These are phyloP conservation scores for Eupithecia dodoneata DNA, from an alignment of 2,888 invertebrate species.

Conservation along the genomic window DNA sequence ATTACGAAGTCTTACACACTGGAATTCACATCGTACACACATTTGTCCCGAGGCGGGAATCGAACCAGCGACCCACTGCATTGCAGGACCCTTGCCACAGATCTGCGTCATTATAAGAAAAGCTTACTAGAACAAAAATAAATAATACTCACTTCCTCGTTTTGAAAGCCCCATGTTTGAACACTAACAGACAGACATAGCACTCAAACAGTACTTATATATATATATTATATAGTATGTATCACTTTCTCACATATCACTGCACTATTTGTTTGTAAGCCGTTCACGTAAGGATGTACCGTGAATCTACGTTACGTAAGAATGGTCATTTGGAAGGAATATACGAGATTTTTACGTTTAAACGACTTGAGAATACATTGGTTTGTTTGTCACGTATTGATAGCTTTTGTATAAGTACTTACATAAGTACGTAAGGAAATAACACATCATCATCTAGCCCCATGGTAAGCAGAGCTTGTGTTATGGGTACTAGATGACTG, in stretches of 20 bases:
- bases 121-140: background rate
- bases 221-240: background rate
- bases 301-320: conserved; percentile 29
- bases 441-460: too few relatives aligned
- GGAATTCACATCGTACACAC: too few relatives aligned
- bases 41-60: too few relatives aligned
- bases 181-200: conserved; percentile 47
- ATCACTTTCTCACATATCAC: conserved; percentile 65
- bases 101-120: too few relatives aligned
- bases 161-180: conserved; percentile 74
- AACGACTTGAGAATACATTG: conserved; percentile 2
- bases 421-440: too few relatives aligned
- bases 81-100: too few relatives aligned
- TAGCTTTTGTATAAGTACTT: background rate
- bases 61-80: too few relatives aligned
- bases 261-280: conserved; percentile 48
- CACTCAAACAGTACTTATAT: conserved; percentile 52
- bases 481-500: too few relatives aligned
- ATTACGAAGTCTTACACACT: too few relatives aligned
- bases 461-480: too few relatives aligned
- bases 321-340: conserved; percentile 17
- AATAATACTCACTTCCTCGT: conserved; percentile 71
- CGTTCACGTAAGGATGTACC: conserved; percentile 25
- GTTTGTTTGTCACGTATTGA: conserved; percentile 17
- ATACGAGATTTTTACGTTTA: background rate